phyloP scores from a whole-genome alignment of 1,140 invertebrate genomes.

The Chymomyza costata region DNA sequence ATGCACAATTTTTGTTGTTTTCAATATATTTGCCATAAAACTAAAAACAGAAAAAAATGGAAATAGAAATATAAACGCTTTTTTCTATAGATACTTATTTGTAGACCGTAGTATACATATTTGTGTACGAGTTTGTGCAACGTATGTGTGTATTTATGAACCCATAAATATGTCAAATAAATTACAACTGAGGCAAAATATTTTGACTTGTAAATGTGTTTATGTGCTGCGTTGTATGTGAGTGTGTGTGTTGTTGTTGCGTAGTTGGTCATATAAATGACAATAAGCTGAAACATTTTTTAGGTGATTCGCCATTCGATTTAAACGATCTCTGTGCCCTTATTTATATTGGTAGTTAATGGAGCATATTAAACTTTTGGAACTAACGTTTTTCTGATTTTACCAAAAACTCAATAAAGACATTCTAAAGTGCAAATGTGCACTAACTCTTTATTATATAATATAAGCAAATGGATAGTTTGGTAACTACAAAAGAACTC shows the following conservation, averaged over 20 bases:
- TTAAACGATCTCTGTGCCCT: too few relatives aligned
- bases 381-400: too few relatives aligned
- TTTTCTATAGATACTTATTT: slow-evolving; percentile 38
- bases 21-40: slow-evolving; percentile 53
- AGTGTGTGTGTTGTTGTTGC: background rate
- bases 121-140: too few relatives aligned
- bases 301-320: too few relatives aligned
- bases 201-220: slow-evolving; percentile 55
- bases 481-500: too few relatives aligned
- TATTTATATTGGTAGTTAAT: too few relatives aligned
- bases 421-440: too few relatives aligned
- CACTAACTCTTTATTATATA: too few relatives aligned
- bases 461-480: too few relatives aligned
- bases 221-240: slow-evolving; percentile 8
- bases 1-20: slow-evolving; percentile 30
- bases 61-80: slow-evolving; percentile 54
- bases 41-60: slow-evolving; percentile 19
- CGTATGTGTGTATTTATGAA: slow-evolving; percentile 67
- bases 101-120: background rate
- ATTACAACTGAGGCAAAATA: slow-evolving; percentile 69
- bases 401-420: too few relatives aligned
- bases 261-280: slow-evolving; percentile 48
- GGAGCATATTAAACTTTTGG: too few relatives aligned
- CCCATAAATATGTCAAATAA: slow-evolving; percentile 71
- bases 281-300: too few relatives aligned